A percentile compares a stretch with the other conserved stretches of the same genome.
Conservation (phyloP, 2,113 vertebrate species). For the Sylvia atricapilla region DNA sequence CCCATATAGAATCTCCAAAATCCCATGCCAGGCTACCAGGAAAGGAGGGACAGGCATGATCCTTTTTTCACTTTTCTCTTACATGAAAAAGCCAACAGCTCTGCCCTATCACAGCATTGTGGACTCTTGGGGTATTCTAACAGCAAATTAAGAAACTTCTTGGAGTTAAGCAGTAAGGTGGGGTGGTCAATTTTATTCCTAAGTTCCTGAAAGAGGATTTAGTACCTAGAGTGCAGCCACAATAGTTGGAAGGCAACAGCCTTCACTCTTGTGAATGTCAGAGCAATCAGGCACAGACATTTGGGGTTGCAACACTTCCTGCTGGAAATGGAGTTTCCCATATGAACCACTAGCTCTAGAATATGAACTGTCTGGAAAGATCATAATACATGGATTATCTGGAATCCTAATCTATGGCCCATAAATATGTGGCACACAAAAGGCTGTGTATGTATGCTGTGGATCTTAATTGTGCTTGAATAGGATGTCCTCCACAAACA, state of each 20-base stretch:
- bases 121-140: not conserved
- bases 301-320: not conserved
- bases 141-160: not conserved
- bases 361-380: not conserved
- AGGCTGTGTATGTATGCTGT: not conserved
- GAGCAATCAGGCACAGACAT: not conserved
- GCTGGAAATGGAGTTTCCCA: not conserved
- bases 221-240: not conserved
- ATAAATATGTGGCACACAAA: not conserved
- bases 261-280: not conserved
- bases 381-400: accelerated
- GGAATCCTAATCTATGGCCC: not conserved
- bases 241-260: not conserved
- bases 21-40: not conserved
- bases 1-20: not conserved
- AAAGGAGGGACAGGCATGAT: not conserved
- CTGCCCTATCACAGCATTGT: not conserved
- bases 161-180: not conserved
- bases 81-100: not conserved
- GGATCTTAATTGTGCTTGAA: not conserved
- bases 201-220: not conserved
- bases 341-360: not conserved
- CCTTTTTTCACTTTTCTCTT: not conserved
- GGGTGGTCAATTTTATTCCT: not conserved
- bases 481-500: not conserved